phyloP scores from a whole-genome alignment of 2,113 vertebrate species.

The Hippocampus mohnikei region DNA sequence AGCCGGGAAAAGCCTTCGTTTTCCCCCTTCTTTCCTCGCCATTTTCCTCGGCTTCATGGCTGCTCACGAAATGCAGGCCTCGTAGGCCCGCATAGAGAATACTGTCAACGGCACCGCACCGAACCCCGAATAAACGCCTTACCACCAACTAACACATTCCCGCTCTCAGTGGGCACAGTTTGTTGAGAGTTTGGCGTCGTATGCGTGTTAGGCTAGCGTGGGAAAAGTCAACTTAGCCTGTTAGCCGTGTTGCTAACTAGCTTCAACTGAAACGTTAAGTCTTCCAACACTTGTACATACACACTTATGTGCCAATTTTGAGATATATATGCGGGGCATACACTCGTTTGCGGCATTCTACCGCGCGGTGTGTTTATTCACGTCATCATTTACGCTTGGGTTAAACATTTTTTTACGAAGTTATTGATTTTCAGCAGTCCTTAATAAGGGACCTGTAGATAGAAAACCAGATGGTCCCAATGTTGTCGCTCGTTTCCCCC shows the following conservation, averaged over 20 bases:
- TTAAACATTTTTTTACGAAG: slow-evolving; percentile 19
- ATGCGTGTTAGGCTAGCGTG: slow-evolving; percentile 18
- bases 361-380: background rate
- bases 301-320: slow-evolving; percentile 30
- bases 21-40: slow-evolving; percentile 73
- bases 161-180: slow-evolving; percentile 9
- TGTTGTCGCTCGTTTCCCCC: slow-evolving; percentile 41
- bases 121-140: slow-evolving; percentile 20
- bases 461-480: slow-evolving; percentile 39
- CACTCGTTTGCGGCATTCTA: background rate
- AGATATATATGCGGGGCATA: slow-evolving; percentile 15
- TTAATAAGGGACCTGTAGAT: slow-evolving; percentile 37
- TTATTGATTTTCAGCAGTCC: slow-evolving; percentile 44
- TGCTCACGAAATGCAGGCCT: slow-evolving; percentile 89
- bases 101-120: slow-evolving; percentile 42
- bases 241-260: slow-evolving; percentile 70
- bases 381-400: background rate
- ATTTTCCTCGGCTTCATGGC: slow-evolving; percentile 92
- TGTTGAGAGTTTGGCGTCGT: slow-evolving; percentile 23
- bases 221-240: slow-evolving; percentile 56
- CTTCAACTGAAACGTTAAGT: slow-evolving; percentile 39
- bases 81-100: slow-evolving; percentile 79
- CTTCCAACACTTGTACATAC: slow-evolving; percentile 19
- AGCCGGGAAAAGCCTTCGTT: slow-evolving; percentile 75
- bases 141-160: slow-evolving; percentile 7